Base-by-base conservation (phyloP, 2,113 vertebrate genomes). In the Morone chrysops region DNA sequence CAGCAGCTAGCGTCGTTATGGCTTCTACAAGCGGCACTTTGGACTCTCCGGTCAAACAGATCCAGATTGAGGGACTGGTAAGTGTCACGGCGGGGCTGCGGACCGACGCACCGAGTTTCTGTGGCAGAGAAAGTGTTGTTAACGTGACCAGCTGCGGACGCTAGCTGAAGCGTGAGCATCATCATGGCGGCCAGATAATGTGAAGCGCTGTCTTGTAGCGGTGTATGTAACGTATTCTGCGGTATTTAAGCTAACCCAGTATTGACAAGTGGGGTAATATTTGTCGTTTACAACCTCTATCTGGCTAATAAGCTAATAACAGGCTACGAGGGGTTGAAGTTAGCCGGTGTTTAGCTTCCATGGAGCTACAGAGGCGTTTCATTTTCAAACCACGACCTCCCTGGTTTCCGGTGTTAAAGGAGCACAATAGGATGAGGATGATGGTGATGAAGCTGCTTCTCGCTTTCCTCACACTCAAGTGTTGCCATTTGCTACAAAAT, bases 31-130 rank as follows among this genome's bases (percentile, higher is more conserved):
- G 60, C 36, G 92, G 84, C 0, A 90, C 94, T 0, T 47, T 96
- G 81, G 94, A 95, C 72, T 93, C 93, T 1, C 93, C 92, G 0
- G 94, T 96, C 12, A 96, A 96, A 72, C 93, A 91, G 76, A 94
- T 95, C 75, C 95, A 94, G 59, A 94, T 95, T 20, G 95, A 95
- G 4, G 95, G 94, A 2, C 78, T 95, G 89, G 95, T 96, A 68
- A 93, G 94, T 87, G 31, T n/a, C 1, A 5, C 1, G 1, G 0
- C 6, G 6, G 2, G 11, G 1, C 0, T 7, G 10, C 68, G 18
- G 10, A 4, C 9, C 5, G 41, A 1, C 4, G 0, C 8, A 0
- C 6, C 7, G 3, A 3, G 6, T 48, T 11, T 45, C 0, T 2
- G 2, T 25, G 13, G 18, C 2, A 22, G 22, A 36, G 22, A 40